Evolutionary conservation across 2,797 vertebrate species (phyloP).

Genomic region (Mormyrus proboscirostris): DNA sequence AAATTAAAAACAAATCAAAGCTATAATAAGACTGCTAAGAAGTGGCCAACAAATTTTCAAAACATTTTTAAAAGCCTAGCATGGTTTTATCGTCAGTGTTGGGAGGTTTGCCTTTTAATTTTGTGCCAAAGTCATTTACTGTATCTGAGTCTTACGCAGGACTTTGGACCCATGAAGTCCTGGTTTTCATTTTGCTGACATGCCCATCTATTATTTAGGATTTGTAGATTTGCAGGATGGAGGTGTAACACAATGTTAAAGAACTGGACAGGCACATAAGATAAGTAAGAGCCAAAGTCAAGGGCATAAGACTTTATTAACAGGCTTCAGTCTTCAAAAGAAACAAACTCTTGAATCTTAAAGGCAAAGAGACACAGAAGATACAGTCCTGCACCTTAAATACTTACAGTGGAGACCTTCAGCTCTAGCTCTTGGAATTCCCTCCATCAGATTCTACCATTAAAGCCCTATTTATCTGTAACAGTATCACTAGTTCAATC

Average conservation of each 20-base stretch:
- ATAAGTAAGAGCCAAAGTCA: neutral
- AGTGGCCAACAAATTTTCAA: neutral
- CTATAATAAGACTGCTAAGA: neutral
- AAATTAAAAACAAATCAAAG: neutral
- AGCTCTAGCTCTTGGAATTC: neutral
- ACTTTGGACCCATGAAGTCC: neutral
- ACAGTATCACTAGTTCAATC: neutral
- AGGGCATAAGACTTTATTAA: neutral
- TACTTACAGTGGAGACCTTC: too few relatives aligned
- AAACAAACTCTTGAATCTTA: neutral
- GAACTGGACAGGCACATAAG: neutral
- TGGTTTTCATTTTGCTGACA: conserved; percentile 3
- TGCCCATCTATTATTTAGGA: neutral
- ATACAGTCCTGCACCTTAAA: neutral
- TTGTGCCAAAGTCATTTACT: neutral
- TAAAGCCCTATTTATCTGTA: neutral
- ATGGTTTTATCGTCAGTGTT: neutral
- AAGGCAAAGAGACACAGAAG: neutral
- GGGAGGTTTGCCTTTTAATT: neutral
- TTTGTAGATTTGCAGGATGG: neutral
- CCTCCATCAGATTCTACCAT: neutral
- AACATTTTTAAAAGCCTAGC: neutral
- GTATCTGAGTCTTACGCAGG: neutral
- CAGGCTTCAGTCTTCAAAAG: neutral
- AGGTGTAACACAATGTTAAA: neutral